These are phyloP conservation scores for Gonatopus flavifemur DNA, from an alignment of 1,140 invertebrate genomes.

Conservation along the genomic window DNA sequence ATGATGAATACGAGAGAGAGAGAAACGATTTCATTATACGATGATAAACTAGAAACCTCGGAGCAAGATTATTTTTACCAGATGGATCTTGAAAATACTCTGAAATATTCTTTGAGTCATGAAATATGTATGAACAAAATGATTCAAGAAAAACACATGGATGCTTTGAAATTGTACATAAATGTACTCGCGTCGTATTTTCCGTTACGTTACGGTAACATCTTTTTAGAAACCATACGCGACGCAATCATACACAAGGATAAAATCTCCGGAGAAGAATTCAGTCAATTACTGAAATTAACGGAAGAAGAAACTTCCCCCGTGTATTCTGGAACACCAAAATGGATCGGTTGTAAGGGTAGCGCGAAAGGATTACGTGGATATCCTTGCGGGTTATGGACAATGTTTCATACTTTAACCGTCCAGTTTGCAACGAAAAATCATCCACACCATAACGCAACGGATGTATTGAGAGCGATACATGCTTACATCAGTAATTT, in stretches of 20 bases:
- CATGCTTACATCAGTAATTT: slow-evolving; percentile 88
- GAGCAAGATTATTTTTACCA: slow-evolving; percentile 69
- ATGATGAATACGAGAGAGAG: background rate
- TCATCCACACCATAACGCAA: slow-evolving; percentile 58
- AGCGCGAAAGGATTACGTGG: slow-evolving; percentile 74
- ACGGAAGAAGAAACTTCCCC: slow-evolving; percentile 59
- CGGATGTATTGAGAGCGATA: slow-evolving; percentile 78
- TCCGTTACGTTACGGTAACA: slow-evolving; percentile 66
- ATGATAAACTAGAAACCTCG: slow-evolving; percentile 15
- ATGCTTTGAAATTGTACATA: slow-evolving; percentile 74
- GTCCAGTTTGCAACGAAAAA: slow-evolving; percentile 69
- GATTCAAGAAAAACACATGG: slow-evolving; percentile 70
- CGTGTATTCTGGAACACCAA: slow-evolving; percentile 62
- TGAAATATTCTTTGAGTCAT: slow-evolving; percentile 76
- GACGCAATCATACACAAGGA: slow-evolving; percentile 48
- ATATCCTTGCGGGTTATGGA: slow-evolving; percentile 97
- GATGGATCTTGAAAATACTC: slow-evolving; percentile 81
- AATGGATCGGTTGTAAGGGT: slow-evolving; percentile 84
- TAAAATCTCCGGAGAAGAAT: slow-evolving; percentile 62
- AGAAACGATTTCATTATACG: slow-evolving; percentile 30
- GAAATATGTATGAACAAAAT: slow-evolving; percentile 74
- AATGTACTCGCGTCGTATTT: slow-evolving; percentile 72
- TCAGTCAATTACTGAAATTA: slow-evolving; percentile 58
- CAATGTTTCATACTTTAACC: slow-evolving; percentile 90
- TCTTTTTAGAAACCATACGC: slow-evolving; percentile 65